phyloP scores from a whole-genome alignment of 2,113 vertebrate genomes.

The Alosa alosa region DNA sequence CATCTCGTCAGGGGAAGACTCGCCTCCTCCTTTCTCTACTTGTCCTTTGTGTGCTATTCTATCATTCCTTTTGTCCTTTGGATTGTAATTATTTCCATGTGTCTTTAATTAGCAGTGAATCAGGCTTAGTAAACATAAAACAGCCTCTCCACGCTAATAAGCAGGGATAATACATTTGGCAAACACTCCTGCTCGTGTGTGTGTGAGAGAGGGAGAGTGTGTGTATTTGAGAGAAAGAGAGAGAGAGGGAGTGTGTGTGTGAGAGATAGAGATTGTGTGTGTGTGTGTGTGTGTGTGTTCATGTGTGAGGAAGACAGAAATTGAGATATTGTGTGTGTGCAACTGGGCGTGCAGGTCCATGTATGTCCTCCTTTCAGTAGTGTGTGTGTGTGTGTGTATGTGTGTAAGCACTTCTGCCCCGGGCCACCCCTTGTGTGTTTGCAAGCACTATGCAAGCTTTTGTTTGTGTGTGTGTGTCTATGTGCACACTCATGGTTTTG shows the following conservation, averaged over 20 bases:
- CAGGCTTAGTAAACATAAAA: slow-evolving; percentile 96
- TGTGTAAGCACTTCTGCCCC: neutral
- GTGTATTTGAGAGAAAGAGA: too few species aligned
- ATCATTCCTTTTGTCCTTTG: slow-evolving; percentile 85
- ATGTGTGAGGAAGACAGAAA: neutral
- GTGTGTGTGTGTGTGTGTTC: neutral
- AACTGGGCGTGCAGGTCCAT: neutral
- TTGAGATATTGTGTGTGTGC: neutral
- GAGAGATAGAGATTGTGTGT: too few species aligned
- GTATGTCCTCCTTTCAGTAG: neutral
- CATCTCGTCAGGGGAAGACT: too few species aligned
- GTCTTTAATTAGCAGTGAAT: slow-evolving; percentile 96
- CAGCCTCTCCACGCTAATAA: slow-evolving; percentile 92
- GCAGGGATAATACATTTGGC: slow-evolving; percentile 90
- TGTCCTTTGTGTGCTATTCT: slow-evolving; percentile 82
- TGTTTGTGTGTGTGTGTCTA: neutral
- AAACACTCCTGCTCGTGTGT: slow-evolving; percentile 47
- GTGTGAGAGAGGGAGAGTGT: neutral
- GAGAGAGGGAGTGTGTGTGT: neutral
- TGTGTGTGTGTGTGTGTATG: neutral
- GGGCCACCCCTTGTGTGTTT: too few species aligned
- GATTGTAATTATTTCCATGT: slow-evolving; percentile 97
- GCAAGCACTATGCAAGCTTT: too few species aligned
- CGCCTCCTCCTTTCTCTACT: slow-evolving; percentile 82
- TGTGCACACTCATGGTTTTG: neutral